These are phyloP conservation scores for Saguinus midas DNA, from an alignment of 2,113 vertebrate genomes.

Conservation along the genomic window DNA sequence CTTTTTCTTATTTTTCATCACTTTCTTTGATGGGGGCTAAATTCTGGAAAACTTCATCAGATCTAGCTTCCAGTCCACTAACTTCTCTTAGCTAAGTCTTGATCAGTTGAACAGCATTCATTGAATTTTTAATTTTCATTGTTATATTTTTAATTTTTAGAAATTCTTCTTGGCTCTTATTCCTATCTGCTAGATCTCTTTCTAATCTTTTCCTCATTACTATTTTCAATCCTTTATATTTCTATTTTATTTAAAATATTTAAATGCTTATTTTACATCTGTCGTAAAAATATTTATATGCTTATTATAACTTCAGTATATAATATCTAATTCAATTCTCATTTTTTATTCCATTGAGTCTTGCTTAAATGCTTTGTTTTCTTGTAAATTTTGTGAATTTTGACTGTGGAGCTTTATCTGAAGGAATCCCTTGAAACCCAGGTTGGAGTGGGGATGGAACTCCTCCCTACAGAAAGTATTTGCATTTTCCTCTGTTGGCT, in stretches of 20 bases:
- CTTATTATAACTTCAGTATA: not conserved
- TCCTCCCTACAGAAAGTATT: not conserved
- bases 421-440: not conserved
- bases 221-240: not conserved
- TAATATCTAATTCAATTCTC: not conserved
- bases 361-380: not conserved
- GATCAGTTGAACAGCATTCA: not conserved
- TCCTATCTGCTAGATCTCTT: not conserved
- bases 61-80: not conserved
- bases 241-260: not conserved
- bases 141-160: not conserved
- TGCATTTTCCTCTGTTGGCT: not conserved
- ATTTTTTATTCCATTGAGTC: not conserved
- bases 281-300: not conserved
- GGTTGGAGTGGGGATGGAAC: not conserved
- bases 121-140: not conserved
- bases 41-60: not conserved
- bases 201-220: not conserved
- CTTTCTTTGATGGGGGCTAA: not conserved
- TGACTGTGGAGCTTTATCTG: not conserved
- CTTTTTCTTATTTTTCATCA: not conserved
- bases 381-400: not conserved
- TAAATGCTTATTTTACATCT: not conserved
- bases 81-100: constrained; percentile 8
- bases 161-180: not conserved